Conservation (phyloP, 2,797 vertebrate species). For the Rhinatrema bivittatum region DNA sequence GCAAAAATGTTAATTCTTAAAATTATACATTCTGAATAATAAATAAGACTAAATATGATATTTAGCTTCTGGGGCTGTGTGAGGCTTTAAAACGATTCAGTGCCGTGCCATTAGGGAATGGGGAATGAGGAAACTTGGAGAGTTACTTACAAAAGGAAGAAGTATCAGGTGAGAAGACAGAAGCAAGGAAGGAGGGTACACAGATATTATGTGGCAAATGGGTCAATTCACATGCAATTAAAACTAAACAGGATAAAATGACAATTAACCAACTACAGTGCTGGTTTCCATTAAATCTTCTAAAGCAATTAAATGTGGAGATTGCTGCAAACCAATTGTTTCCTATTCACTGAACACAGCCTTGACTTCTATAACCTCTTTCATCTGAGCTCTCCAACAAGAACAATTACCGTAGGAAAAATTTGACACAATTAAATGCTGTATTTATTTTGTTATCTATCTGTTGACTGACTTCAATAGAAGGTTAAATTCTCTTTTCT, state of each 20-base stretch:
- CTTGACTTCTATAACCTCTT: not conserved
- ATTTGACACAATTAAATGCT: not conserved
- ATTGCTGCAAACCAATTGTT: not conserved
- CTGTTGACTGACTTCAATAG: constrained; percentile 1
- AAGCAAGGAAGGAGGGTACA: not conserved
- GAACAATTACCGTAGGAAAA: not conserved
- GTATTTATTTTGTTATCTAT: not conserved
- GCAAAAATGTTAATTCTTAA: constrained; percentile 28
- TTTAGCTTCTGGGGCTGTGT: constrained; percentile 1
- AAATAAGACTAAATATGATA: constrained; percentile 15
- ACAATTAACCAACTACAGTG: not conserved
- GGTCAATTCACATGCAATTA: constrained; percentile 1
- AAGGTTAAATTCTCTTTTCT: not conserved
- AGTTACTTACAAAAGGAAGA: not conserved
- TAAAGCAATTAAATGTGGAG: not conserved
- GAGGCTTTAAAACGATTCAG: constrained; percentile 19
- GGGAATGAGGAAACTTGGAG: not conserved
- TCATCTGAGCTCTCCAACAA: constrained; percentile 7
- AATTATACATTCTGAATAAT: constrained; percentile 15
- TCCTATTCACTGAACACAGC: not conserved
- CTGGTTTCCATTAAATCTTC: no score
- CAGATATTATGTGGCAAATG: not conserved
- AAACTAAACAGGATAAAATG: constrained; percentile 3
- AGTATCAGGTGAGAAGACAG: not conserved
- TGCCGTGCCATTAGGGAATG: not conserved